Evolutionary conservation across 1,140 invertebrate genomes (phyloP), one percentile per base, ranked within the genome.

Genomic region (Diorhabda elongata): DNA sequence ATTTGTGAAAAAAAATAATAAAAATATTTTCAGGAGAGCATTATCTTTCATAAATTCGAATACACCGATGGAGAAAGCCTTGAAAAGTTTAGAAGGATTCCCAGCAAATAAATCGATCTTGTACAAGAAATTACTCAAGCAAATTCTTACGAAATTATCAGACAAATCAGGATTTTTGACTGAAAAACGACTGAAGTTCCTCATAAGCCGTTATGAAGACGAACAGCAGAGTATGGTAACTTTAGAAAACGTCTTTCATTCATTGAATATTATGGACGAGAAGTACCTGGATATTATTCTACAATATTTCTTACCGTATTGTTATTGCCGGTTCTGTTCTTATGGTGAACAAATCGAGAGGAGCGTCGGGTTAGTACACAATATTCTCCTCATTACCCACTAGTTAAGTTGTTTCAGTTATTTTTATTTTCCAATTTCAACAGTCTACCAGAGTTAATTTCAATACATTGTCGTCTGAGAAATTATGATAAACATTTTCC

Each of bases 171-270:
- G 86, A 42, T 91, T 91, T 76, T 77, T 91, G 0, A 84, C 91
- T 11, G 90, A 91, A 74, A 83, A 87, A n/a, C 85, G 85, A 68
- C 76, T 91, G 8, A 81, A 85, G 57, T 79, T 83, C 57, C 80
- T 91, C 2, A 73, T 92, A 3, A 78, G 80, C 47, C 82, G 85
- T 2, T 84, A 88, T 61, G 81, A 83, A n/a, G 80, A 85, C 58
- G 79, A 85, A 67, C 85, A 91, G 71, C 83, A 85, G 68, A 83
- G 83, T 9, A 74, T 91, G 42, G 85, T 91, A 70, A 84, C 84
- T 71, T 79, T 92, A n/a, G 89, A 91, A 75, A 88, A 87, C 70
- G 85, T 91, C 41, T 91, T 91, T 77, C 80, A 82, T 71, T 87
- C 86, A 0, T 68, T 89, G 26, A 80, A 81, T 6, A 83, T 89